Percentiles rank a stretch among this genome's conserved stretches.
Evolutionary conservation across 2,113 vertebrate species (phyloP).

Genomic region (Cygnus buccinator): DNA sequence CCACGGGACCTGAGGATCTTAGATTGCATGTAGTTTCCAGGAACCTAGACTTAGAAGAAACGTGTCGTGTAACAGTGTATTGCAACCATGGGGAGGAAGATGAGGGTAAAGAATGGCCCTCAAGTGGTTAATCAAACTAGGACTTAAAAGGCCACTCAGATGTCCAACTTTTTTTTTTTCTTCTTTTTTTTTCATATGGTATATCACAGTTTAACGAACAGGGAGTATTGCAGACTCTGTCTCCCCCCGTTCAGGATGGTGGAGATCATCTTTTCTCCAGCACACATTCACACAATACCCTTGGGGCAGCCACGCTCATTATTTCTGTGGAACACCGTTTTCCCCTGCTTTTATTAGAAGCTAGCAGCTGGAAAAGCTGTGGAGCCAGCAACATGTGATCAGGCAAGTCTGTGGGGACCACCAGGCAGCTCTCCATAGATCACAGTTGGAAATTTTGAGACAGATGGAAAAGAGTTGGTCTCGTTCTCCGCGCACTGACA

Average conservation of each 20-base stretch:
- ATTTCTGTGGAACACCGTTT: constrained; percentile 14
- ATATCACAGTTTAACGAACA: background rate
- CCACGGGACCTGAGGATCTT: background rate
- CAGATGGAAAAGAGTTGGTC: background rate
- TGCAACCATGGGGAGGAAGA: background rate
- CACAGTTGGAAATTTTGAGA: background rate
- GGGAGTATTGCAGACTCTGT: background rate
- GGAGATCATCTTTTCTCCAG: background rate
- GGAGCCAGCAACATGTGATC: background rate
- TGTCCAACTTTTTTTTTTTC: background rate
- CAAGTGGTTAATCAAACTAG: background rate
- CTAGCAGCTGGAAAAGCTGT: constrained; percentile 44
- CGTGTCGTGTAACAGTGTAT: background rate
- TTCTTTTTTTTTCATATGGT: background rate
- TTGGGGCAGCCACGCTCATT: background rate
- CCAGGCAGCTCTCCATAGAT: background rate
- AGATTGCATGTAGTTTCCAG: background rate
- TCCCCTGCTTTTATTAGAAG: background rate
- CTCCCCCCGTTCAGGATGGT: background rate
- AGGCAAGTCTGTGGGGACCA: background rate
- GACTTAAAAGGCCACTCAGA: background rate
- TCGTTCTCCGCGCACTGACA: background rate
- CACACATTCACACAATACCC: background rate
- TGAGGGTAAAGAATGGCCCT: background rate
- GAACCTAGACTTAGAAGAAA: background rate